Base-by-base conservation (phyloP, 2,888 invertebrate species). In the Vanessa cardui region DNA sequence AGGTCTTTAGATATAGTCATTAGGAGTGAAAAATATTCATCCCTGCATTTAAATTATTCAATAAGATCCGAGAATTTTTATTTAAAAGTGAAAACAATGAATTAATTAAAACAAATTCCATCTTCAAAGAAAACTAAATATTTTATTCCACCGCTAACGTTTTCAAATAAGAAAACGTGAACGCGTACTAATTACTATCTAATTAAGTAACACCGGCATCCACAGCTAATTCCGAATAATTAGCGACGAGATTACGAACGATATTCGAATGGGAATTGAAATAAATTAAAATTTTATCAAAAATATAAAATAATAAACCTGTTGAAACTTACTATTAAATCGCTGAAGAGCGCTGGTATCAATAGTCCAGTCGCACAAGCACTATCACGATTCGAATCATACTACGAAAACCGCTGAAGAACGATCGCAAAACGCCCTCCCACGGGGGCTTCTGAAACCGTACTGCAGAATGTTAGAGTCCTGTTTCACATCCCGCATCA, bases 401-500 rank as follows among this genome's bases (percentile, higher is more conserved):
- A 46, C 73, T 71, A 72, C 62, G 74, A 68, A 66, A 59, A 58
- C 70, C 54, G 66, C 70, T 20, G 45, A 12, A 26, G 9, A 9
- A 18, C 16, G 52, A 21, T 18, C 21, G 15, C 59, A 49, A 76
- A 69, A 65, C 85, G 80, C 74, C 80, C 77, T 72, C 79, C 79
- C 79, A 75, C 68, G 18, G 7, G 68, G 74, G 70, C 70, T 70
- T 69, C 70, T 71, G 66, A 67, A 74, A 78, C 77, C 82, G 81
- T 87, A 90, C 90, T 90, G 89, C 89, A 83, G 85, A 81, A 62
- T 58, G 72, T 68, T 68, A 69, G 69, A 74, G 79, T 80, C 79
- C 78, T 77, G 78, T 80, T 78, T 81, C 77, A 77, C 81, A 84
- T 85, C 87, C 87, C 85, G 87, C 89, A 87, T 84, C 82, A 80